Conservation (phyloP, 2,113 vertebrate species). For the Rhadina sibilatrix region DNA sequence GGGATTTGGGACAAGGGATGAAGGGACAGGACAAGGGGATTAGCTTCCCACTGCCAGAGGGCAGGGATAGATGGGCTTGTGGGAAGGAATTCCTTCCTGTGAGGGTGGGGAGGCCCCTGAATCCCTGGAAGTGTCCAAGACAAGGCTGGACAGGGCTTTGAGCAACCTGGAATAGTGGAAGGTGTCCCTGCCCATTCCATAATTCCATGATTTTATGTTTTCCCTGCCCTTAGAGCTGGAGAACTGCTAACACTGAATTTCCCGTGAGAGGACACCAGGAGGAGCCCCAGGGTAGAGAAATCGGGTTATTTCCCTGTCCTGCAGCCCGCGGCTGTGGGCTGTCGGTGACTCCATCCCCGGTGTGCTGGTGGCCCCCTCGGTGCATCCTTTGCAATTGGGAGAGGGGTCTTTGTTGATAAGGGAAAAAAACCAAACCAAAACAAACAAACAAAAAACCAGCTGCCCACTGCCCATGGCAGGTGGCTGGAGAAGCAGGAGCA, state of each 20-base stretch:
- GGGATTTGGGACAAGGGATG: too few relatives aligned
- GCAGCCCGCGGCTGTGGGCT: fast-evolving
- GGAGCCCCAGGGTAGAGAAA: conserved; percentile 30
- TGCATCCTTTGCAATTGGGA: fast-evolving
- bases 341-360: fast-evolving
- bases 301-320: fast-evolving
- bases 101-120: neutral
- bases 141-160: fast-evolving
- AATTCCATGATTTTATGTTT: neutral
- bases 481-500: neutral
- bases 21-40: neutral
- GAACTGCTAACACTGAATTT: fast-evolving
- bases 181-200: neutral
- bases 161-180: neutral
- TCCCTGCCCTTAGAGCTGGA: fast-evolving
- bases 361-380: too few relatives aligned
- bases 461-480: too few relatives aligned
- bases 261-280: neutral
- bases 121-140: neutral
- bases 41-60: neutral
- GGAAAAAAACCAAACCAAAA: too few relatives aligned
- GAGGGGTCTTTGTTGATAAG: neutral
- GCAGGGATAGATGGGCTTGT: too few relatives aligned
- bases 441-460: too few relatives aligned
- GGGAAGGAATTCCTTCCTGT: fast-evolving